These are phyloP conservation scores for Anomalospiza imberbis DNA, from an alignment of 2,797 vertebrate species.

Conservation along the genomic window DNA sequence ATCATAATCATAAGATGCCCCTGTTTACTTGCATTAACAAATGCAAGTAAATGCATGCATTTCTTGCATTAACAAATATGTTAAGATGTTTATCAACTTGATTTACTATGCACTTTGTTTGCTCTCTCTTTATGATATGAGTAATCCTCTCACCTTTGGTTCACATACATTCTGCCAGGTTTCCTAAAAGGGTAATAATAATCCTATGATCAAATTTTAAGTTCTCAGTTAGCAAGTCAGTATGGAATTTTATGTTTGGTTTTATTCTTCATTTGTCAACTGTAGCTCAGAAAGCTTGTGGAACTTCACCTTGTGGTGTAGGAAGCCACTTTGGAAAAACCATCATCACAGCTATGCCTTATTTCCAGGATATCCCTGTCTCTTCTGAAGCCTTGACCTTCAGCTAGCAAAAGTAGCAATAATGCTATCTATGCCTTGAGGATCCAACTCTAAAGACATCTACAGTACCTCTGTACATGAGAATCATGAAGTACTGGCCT, in stretches of 20 bases:
- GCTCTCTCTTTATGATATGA: background rate
- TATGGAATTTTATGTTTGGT: background rate
- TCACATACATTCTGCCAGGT: background rate
- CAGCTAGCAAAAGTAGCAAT: background rate
- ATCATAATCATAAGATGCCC: background rate
- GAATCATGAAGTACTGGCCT: background rate
- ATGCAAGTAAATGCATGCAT: too few species aligned
- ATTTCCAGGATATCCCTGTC: background rate
- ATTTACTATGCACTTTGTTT: background rate
- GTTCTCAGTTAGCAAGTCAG: background rate
- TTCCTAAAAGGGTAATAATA: background rate
- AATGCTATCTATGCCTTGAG: background rate
- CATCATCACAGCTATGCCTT: background rate
- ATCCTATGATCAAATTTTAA: background rate
- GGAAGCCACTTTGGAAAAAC: background rate
- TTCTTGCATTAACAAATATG: background rate
- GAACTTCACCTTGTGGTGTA: background rate
- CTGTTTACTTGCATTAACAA: background rate
- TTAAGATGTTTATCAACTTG: background rate
- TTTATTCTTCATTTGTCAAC: background rate
- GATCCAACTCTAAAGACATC: background rate
- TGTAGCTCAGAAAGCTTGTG: background rate
- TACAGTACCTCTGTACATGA: background rate
- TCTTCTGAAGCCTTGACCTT: background rate
- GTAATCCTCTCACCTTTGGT: background rate